These are phyloP conservation scores for Monochamus saltuarius DNA, from an alignment of 1,140 invertebrate genomes.

Conservation along the genomic window DNA sequence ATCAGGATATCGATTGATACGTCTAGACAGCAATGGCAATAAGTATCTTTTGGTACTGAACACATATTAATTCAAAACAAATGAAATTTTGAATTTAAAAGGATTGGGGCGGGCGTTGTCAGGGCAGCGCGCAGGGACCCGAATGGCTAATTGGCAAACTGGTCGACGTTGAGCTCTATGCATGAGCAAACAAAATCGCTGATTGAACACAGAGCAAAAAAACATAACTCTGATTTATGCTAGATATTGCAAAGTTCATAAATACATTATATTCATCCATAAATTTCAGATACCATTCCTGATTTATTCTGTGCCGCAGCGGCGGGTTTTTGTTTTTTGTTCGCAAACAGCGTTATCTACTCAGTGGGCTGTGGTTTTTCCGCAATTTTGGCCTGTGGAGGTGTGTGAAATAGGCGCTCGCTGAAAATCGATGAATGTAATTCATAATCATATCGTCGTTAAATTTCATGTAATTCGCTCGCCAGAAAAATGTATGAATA, in stretches of 20 bases:
- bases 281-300: no score
- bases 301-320: no score
- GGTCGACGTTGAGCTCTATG: slow-evolving; percentile 26
- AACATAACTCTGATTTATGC: slow-evolving; percentile 24
- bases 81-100: slow-evolving; percentile 16
- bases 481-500: no score
- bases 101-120: slow-evolving; percentile 26
- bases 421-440: no score
- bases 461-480: no score
- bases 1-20: not conserved
- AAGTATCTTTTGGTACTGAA: not conserved
- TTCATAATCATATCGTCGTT: no score
- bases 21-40: slow-evolving; percentile 1
- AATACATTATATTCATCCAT: not conserved
- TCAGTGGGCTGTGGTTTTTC: no score
- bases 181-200: slow-evolving; percentile 32
- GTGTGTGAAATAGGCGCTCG: no score
- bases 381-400: no score
- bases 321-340: no score
- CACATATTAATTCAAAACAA: slow-evolving; percentile 7
- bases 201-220: slow-evolving; percentile 28
- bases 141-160: slow-evolving; percentile 32
- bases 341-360: no score
- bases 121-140: slow-evolving; percentile 22
- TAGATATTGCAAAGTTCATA: slow-evolving; percentile 20